Conservation (phyloP, 2,113 vertebrate species). For the Rhinogobius similis region DNA sequence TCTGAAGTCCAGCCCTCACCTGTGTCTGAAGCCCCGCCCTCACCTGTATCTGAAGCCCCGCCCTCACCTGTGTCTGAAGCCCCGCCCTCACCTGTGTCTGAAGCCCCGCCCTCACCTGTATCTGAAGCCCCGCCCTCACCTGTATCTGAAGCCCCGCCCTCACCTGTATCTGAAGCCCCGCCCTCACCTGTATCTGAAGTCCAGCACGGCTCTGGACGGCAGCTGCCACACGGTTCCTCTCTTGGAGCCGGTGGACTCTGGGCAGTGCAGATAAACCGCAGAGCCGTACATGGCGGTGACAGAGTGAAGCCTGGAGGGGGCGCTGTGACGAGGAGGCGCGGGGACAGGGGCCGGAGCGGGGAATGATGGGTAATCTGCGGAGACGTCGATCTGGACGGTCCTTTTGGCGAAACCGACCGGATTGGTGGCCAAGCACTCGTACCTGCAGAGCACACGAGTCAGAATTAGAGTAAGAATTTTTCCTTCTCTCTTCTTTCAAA, state of each 20-base stretch:
- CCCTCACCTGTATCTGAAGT: slow-evolving; percentile 74
- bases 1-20: too few relatives aligned
- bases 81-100: too few relatives aligned
- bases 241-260: slow-evolving; percentile 67
- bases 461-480: too few relatives aligned
- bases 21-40: too few relatives aligned
- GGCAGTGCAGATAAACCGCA: slow-evolving; percentile 79
- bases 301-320: slow-evolving; percentile 66
- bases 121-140: slow-evolving; percentile 43
- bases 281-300: slow-evolving; percentile 80
- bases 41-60: too few relatives aligned
- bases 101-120: too few relatives aligned
- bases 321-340: slow-evolving; percentile 18
- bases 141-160: slow-evolving; percentile 71
- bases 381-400: slow-evolving; percentile 68
- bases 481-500: too few relatives aligned
- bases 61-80: too few relatives aligned
- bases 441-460: slow-evolving; percentile 48
- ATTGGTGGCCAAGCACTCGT: slow-evolving; percentile 76
- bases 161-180: too few relatives aligned
- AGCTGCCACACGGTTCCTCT: slow-evolving; percentile 77
- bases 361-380: slow-evolving; percentile 39
- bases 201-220: slow-evolving; percentile 74
- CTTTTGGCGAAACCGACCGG: slow-evolving; percentile 72
- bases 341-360: slow-evolving; percentile 37